These are phyloP conservation scores for Opisthocomus hoazin DNA, from an alignment of 2,113 vertebrate genomes.

Conservation along the genomic window DNA sequence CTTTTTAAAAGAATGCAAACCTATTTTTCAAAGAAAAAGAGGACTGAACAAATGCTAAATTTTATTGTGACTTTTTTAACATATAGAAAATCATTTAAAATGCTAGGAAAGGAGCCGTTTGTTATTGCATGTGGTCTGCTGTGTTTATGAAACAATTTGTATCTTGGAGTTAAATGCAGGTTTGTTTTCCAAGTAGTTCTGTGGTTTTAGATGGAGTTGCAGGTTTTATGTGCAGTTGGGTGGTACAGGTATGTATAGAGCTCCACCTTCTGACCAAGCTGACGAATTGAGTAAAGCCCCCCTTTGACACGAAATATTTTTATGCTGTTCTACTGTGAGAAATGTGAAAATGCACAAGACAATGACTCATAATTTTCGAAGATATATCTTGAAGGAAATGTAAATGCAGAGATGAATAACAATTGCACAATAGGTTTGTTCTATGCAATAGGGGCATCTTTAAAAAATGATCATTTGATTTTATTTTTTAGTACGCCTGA, in stretches of 20 bases:
- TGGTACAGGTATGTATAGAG: conserved; percentile 68
- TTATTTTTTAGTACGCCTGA: not conserved
- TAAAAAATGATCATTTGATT: not conserved
- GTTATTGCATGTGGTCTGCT: conserved; percentile 1
- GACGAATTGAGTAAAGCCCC: conserved; percentile 26
- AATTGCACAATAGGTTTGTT: not conserved
- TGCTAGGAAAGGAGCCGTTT: not conserved
- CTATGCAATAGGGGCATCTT: not conserved
- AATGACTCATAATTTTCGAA: not conserved
- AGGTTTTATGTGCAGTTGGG: not conserved
- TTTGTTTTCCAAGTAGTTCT: conserved; percentile 54
- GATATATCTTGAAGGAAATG: not conserved
- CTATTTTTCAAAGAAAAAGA: not conserved
- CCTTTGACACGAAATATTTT: not conserved
- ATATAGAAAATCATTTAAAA: not conserved
- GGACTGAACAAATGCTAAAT: not conserved
- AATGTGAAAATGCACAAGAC: not conserved
- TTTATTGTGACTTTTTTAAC: not conserved
- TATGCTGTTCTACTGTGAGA: not conserved
- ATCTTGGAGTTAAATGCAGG: conserved; percentile 49
- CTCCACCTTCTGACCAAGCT: conserved; percentile 75
- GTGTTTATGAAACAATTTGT: conserved; percentile 51
- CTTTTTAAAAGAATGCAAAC: not conserved
- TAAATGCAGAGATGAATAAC: not conserved
- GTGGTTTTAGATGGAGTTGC: not conserved